A percentile compares a stretch with the other conserved stretches of the same genome.
Conservation (phyloP, 2,888 invertebrate genomes). For the Crepidodera aurea region DNA sequence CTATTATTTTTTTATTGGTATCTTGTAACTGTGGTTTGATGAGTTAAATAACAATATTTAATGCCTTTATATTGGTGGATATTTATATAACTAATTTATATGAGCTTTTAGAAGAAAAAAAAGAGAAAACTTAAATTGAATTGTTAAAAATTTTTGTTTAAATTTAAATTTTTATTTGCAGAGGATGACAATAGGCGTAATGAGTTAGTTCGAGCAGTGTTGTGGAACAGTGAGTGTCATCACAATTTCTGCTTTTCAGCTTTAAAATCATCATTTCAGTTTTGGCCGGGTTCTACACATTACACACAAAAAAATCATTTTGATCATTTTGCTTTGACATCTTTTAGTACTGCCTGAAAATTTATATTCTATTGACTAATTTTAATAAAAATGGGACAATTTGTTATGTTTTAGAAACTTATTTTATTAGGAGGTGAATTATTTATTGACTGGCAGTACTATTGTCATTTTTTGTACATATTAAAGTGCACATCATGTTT, state of each 20-base stretch:
- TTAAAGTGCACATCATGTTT: too few species aligned
- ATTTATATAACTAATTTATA: too few species aligned
- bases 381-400: background rate
- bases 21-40: too few species aligned
- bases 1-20: too few species aligned
- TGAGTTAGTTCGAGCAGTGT: constrained; percentile 80
- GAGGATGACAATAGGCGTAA: constrained; percentile 83
- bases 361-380: too few species aligned
- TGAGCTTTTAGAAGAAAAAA: too few species aligned
- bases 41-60: too few species aligned
- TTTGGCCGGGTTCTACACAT: constrained; percentile 25
- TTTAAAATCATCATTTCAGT: constrained; percentile 21
- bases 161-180: constrained; percentile 53
- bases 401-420: background rate
- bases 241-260: constrained; percentile 36
- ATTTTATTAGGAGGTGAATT: too few species aligned
- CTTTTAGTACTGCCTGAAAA: constrained; percentile 20
- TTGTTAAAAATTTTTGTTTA: too few species aligned
- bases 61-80: too few species aligned
- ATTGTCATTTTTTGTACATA: background rate
- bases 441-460: background rate
- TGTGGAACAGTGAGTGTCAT: constrained; percentile 82
- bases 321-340: constrained; percentile 27
- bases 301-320: background rate
- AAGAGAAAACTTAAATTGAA: too few species aligned